Conservation (phyloP, 1,140 invertebrate species). For the Holotrichia oblita region DNA sequence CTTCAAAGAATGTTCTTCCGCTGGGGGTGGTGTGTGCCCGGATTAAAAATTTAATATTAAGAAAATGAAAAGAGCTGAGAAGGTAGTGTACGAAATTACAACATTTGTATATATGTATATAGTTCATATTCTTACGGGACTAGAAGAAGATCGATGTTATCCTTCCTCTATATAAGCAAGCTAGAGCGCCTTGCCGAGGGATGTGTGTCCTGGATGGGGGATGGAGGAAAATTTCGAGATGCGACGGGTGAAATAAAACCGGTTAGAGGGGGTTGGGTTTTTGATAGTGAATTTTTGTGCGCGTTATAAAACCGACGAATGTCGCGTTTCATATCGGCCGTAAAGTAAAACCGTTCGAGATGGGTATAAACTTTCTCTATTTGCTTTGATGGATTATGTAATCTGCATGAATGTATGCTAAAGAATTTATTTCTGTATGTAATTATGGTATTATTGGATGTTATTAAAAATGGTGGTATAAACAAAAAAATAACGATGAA, state of each 20-base stretch:
- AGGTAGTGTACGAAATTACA: neutral
- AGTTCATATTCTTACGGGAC: neutral
- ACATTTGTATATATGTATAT: conserved; percentile 17
- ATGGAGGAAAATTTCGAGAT: neutral
- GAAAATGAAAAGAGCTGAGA: conserved; percentile 24
- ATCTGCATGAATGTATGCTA: neutral
- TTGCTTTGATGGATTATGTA: neutral
- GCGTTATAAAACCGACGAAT: conserved; percentile 31
- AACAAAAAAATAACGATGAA: no score
- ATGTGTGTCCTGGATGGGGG: neutral
- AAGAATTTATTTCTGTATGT: no score
- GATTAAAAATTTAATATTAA: conserved; percentile 35
- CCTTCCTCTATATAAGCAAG: neutral
- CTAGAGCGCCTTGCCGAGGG: neutral
- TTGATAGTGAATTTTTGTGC: neutral
- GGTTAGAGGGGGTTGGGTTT: neutral
- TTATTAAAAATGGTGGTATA: no score
- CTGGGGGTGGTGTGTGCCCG: neutral
- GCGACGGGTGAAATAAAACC: neutral
- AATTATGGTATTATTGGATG: no score
- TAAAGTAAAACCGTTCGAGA: neutral
- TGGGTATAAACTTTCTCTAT: neutral
- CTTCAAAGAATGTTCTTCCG: neutral
- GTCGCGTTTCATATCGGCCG: neutral
- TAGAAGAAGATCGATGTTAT: neutral